Conservation (phyloP, 2,888 invertebrate genomes). For the Autographa pulchrina region DNA sequence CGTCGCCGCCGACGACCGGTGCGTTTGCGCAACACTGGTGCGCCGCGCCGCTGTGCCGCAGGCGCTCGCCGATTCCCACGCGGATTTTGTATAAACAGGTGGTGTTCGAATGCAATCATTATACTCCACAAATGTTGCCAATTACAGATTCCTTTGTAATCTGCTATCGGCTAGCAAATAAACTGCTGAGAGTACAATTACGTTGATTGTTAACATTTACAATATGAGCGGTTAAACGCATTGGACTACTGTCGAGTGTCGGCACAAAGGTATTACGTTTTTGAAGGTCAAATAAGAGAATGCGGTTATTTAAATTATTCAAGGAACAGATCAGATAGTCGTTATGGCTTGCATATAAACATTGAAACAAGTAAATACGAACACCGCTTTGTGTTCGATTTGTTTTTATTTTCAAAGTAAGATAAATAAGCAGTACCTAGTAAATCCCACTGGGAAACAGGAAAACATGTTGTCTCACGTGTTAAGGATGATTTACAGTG, state of each 20-base stretch:
- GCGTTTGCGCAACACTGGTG: constrained; percentile 76
- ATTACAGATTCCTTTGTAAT: constrained; percentile 68
- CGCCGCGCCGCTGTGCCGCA: constrained; percentile 63
- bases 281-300: constrained; percentile 59
- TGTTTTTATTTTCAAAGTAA: constrained; percentile 25
- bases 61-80: constrained; percentile 84
- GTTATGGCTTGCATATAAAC: constrained; percentile 41
- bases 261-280: constrained; percentile 36
- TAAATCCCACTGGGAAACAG: constrained; percentile 47
- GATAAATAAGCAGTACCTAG: constrained; percentile 35
- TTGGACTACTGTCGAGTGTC: constrained; percentile 34
- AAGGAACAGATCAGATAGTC: constrained; percentile 41
- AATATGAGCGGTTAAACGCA: constrained; percentile 46
- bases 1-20: constrained; percentile 58
- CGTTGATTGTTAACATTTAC: constrained; percentile 55
- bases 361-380: constrained; percentile 39
- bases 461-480: constrained; percentile 53
- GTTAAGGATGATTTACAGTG: constrained; percentile 64
- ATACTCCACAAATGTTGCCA: constrained; percentile 72
- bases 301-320: constrained; percentile 58
- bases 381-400: constrained; percentile 28
- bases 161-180: constrained; percentile 44
- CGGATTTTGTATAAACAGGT: constrained; percentile 87
- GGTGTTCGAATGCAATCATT: constrained; percentile 78
- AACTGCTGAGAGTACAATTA: constrained; percentile 48